Evolutionary conservation across 2,888 invertebrate species (phyloP).

Genomic region (Pyrochroa serraticornis): DNA sequence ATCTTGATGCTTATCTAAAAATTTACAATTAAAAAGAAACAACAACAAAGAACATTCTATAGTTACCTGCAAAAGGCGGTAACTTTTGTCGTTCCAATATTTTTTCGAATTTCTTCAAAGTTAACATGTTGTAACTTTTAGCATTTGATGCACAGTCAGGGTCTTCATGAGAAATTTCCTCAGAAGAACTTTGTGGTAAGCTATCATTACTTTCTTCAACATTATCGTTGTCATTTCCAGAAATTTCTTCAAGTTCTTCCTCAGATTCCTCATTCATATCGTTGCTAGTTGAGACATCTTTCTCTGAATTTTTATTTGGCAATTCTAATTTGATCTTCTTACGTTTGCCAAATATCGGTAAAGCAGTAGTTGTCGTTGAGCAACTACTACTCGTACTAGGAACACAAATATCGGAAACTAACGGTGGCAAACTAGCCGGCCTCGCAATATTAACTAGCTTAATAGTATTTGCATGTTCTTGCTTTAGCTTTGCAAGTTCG

Average conservation of each 20-base stretch:
- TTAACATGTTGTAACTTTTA: conserved; percentile 7
- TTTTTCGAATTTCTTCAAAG: conserved; percentile 38
- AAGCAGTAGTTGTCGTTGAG: conserved; percentile 19
- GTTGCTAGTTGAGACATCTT: conserved; percentile 41
- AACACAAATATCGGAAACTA: conserved; percentile 47
- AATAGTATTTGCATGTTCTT: conserved; percentile 71
- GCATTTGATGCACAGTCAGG: too few species aligned
- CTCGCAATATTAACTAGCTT: conserved; percentile 77
- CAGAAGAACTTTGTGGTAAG: too few species aligned
- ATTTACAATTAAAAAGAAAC: background rate
- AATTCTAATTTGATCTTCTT: conserved; percentile 61
- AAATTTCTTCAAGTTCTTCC: conserved; percentile 60
- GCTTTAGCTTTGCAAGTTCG: conserved; percentile 70
- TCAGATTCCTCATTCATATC: conserved; percentile 56
- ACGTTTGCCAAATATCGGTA: conserved; percentile 63
- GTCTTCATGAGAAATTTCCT: too few species aligned
- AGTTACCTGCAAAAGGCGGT: conserved; percentile 36
- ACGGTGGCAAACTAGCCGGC: conserved; percentile 68
- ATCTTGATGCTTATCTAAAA: conserved; percentile 38
- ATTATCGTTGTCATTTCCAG: too few species aligned
- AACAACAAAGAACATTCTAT: background rate
- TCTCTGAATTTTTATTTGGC: conserved; percentile 45
- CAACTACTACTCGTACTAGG: conserved; percentile 31
- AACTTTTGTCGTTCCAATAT: conserved; percentile 33
- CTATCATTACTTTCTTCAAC: too few species aligned